A percentile compares a stretch with the other conserved stretches of the same genome.
Evolutionary conservation across 2,888 invertebrate species (phyloP).

Genomic region (Eulithis prunata): DNA sequence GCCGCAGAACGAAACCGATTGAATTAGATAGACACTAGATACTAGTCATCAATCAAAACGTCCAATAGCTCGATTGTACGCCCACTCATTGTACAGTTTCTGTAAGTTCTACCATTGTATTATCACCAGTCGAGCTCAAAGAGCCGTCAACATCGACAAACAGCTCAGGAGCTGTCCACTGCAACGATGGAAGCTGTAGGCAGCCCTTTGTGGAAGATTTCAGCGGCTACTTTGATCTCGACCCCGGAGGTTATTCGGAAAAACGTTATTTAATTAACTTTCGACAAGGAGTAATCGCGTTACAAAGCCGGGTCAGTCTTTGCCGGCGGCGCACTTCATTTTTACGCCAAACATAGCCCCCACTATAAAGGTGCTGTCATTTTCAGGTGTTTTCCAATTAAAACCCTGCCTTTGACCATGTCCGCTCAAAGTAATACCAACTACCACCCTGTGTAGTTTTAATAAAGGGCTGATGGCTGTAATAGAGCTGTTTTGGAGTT

Average conservation of each 20-base stretch:
- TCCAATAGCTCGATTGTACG: conserved; percentile 53
- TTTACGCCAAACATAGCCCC: conserved; percentile 75
- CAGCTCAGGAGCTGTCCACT: conserved; percentile 70
- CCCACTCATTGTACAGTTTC: conserved; percentile 36
- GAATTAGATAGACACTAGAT: conserved; percentile 71
- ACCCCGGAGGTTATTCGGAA: conserved; percentile 80
- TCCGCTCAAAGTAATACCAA: conserved; percentile 68
- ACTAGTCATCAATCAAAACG: conserved; percentile 71
- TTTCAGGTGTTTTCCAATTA: conserved; percentile 83
- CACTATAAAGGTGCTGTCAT: conserved; percentile 81
- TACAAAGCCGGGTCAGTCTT: conserved; percentile 83
- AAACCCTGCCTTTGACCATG: conserved; percentile 80
- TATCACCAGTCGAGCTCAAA: conserved; percentile 17
- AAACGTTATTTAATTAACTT: conserved; percentile 85
- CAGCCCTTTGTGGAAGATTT: conserved; percentile 77
- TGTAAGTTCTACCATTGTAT: conserved; percentile 24
- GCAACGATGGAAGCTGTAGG: conserved; percentile 70
- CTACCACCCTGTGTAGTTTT: conserved; percentile 65
- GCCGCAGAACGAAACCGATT: conserved; percentile 63
- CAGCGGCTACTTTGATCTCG: conserved; percentile 74
- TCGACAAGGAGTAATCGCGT: conserved; percentile 83
- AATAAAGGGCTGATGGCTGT: conserved; percentile 63
- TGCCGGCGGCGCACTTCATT: conserved; percentile 74
- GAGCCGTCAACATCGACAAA: conserved; percentile 31
- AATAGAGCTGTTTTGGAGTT: conserved; percentile 56